Conservation (phyloP, 1,140 invertebrate species). For the Delia radicum region DNA sequence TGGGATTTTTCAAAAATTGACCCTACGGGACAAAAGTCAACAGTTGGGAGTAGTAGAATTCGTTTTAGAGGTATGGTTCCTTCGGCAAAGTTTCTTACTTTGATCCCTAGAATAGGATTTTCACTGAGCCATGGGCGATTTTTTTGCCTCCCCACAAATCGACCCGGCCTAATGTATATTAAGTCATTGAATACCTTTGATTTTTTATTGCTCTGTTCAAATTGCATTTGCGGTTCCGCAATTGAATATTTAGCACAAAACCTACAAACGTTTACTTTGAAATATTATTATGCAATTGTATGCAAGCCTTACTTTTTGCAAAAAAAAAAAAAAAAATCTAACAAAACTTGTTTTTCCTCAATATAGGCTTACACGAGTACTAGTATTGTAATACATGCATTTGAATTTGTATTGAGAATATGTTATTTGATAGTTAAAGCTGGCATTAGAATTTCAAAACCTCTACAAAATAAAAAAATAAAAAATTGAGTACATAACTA, state of each 20-base stretch:
- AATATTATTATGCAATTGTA: not conserved
- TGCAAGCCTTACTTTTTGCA: not conserved
- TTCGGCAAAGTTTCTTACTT: no score
- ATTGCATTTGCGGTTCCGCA: conserved; percentile 3
- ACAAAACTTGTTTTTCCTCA: conserved; percentile 1
- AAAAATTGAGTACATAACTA: not conserved
- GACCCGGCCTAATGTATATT: not conserved
- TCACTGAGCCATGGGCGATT: no score
- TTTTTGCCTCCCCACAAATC: no score
- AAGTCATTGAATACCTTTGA: not conserved
- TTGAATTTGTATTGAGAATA: not conserved
- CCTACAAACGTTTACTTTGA: not conserved
- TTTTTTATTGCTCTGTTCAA: not conserved
- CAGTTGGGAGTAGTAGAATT: no score
- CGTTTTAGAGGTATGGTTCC: no score
- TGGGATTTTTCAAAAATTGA: no score
- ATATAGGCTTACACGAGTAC: not conserved
- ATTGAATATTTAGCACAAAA: conserved; percentile 19
- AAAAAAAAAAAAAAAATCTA: not conserved
- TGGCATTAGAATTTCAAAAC: conserved; percentile 1
- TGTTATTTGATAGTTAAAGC: not conserved
- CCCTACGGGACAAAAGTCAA: no score
- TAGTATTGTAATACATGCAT: not conserved
- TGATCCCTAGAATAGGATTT: no score
- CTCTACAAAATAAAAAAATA: not conserved